Base-by-base conservation (phyloP, 2,797 vertebrate genomes). In the Carapus acus region DNA sequence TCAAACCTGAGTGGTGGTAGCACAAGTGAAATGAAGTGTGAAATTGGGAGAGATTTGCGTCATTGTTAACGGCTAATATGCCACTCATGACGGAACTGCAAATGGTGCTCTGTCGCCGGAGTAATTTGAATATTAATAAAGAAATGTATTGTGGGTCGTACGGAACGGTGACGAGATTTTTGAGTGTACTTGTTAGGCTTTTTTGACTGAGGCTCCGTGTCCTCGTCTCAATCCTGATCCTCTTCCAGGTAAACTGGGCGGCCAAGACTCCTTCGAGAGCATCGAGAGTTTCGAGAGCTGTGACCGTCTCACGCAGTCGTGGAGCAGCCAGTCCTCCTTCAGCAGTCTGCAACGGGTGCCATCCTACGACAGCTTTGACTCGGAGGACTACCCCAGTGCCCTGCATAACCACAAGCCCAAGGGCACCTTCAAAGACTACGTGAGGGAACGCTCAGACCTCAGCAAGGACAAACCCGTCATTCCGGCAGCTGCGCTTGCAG, bases 381-480 rank as follows among this genome's bases (percentile, higher is more conserved):
- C 95, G 0, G 96, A 98, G 80, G 96, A 99, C 79, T 99, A 99
- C 67, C 93, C 93, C 0, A 64, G 90, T 0, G 87, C 92, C 63
- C 73, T 98, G 85, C 92, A 93, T 40, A 89, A 86, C 81, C 95
- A 95, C 88, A 98, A 98, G 65, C 93, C 94, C 82, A 99, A 99
- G 85, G 96, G 95, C 83, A 99, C 96, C 74, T 99, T 99, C 89
- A 99, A 99, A 87, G 96, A 99, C 89, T 99, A 99, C 72, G 96
- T 99, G 84, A 89, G 96, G 76, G 96, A 99, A 76, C 90, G 96
- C 45, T 92, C 94, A 0, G 96, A 99, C 83, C 93, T 97, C 87
- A 97, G 95, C 89, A 98, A 98, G 84, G 96, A 98, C 83, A 99
- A 99, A 77, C 96, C 96, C 0, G 96, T 99, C 84, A 98, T 98